These are phyloP conservation scores for Bombylius major DNA, from an alignment of 2,888 invertebrate genomes.

Conservation along the genomic window DNA sequence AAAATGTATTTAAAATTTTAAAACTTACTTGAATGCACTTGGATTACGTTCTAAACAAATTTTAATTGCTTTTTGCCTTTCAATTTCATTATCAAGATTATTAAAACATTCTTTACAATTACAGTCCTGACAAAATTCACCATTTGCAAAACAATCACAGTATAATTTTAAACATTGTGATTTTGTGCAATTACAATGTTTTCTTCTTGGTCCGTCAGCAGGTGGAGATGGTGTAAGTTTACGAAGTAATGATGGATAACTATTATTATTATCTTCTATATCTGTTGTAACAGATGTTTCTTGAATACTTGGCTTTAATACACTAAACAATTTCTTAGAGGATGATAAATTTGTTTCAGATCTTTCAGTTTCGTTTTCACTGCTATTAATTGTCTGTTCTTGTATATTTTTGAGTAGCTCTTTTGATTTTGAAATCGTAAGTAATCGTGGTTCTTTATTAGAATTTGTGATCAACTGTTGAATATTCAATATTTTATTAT, in stretches of 20 bases:
- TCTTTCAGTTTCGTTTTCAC: background rate
- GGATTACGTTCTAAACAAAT: slow-evolving; percentile 94
- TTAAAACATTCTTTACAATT: slow-evolving; percentile 97
- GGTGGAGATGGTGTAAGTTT: slow-evolving; percentile 15
- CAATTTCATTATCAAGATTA: slow-evolving; percentile 89
- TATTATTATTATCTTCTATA: background rate
- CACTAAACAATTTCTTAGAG: slow-evolving; percentile 18
- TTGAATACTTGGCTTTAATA: slow-evolving; percentile 15
- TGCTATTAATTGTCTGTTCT: background rate
- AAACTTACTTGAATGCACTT: slow-evolving; percentile 69
- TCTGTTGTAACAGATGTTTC: background rate
- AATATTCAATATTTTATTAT: too few relatives aligned
- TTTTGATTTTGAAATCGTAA: background rate
- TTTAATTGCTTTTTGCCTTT: slow-evolving; percentile 85
- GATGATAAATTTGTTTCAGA: slow-evolving; percentile 5
- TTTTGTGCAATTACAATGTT: slow-evolving; percentile 98
- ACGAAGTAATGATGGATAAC: background rate
- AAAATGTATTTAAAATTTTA: background rate
- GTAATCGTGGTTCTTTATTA: too few relatives aligned
- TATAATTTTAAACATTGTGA: slow-evolving; percentile 97
- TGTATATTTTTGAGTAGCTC: background rate
- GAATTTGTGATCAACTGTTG: too few relatives aligned
- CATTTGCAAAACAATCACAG: slow-evolving; percentile 99
- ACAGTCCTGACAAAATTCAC: slow-evolving; percentile 95
- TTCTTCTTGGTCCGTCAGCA: slow-evolving; percentile 44